Base-by-base conservation (phyloP, 2,888 invertebrate species). In the Torymus auratus region DNA sequence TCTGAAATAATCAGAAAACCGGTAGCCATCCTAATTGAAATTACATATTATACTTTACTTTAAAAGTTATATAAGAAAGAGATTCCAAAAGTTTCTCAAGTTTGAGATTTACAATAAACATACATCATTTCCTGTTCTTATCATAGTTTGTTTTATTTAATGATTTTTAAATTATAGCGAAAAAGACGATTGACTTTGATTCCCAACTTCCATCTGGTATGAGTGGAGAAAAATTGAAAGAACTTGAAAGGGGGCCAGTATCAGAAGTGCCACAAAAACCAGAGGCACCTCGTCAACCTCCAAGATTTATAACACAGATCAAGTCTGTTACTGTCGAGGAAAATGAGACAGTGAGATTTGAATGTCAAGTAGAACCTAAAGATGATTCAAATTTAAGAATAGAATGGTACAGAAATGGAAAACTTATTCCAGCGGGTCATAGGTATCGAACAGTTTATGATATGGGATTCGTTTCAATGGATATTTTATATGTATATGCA, bases 351-450 rank as follows among this genome's bases (percentile, higher is more conserved):
- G 95, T 98, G 1, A 95, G 97, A 83, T 99, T 99, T 87, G 98
- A 99, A 91, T 98, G 98, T 88, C 95, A 96, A 83, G 96, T 99
- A 20, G 97, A 98, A 89, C 99, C 99, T 0, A 97, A 97, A 91
- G 96, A 96, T 87, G 99, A 99, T 93, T 96, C 98, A 0, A 97
- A 94, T 88, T 92, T 99, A 84, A 94, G 96, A 70, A 95, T 98
- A 74, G 98, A 98, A 91, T 98, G 98, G 98, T 96, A 95, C 89
- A 94, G 97, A 88, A 98, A 98, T 90, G 98, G 97, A 78, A 96
- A 97, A 90, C 93, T 95, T 10, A 92, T 98, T 84, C 96, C 96
- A 11, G 94, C 95, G 77, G 97, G 99, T 10, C 98, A 98, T 89
- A 94, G 99, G 84, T 99, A 97, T 91, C 95, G 96, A 85, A 96